A percentile compares a stretch with the other conserved stretches of the same genome.
Evolutionary conservation across 2,888 invertebrate genomes (phyloP).

Genomic region (Drosophila mercatorum): DNA sequence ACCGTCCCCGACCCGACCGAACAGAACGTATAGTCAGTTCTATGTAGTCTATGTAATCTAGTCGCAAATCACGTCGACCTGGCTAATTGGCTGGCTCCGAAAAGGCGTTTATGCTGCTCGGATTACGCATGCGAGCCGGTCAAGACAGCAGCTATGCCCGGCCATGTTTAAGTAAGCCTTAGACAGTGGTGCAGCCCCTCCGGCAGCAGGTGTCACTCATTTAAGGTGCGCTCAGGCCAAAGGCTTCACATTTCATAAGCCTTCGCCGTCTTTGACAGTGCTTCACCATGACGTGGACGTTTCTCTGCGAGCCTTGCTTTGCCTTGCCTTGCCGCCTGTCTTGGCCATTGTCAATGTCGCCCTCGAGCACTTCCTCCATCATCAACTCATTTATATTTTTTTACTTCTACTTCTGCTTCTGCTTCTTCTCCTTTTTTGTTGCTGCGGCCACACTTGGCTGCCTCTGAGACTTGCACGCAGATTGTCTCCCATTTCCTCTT

Average conservation of each 20-base stretch:
- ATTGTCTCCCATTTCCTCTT: slow-evolving; percentile 43
- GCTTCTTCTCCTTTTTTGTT: neutral
- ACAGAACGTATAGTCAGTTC: neutral
- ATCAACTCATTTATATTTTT: slow-evolving; percentile 61
- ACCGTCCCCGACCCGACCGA: slow-evolving; percentile 26
- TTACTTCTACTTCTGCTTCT: slow-evolving; percentile 1
- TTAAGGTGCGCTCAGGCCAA: slow-evolving; percentile 47
- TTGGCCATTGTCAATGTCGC: slow-evolving; percentile 77
- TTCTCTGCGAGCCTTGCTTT: slow-evolving; percentile 42
- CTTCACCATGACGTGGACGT: slow-evolving; percentile 53
- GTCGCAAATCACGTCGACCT: slow-evolving; percentile 49
- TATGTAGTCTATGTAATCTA: neutral
- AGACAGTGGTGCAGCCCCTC: neutral
- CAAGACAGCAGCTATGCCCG: slow-evolving; percentile 46
- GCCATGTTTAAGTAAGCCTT: slow-evolving; percentile 69
- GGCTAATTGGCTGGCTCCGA: slow-evolving; percentile 61
- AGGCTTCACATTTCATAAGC: slow-evolving; percentile 75
- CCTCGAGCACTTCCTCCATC: slow-evolving; percentile 68
- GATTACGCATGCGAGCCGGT: slow-evolving; percentile 65
- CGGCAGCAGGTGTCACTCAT: slow-evolving; percentile 42
- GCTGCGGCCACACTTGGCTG: slow-evolving; percentile 67
- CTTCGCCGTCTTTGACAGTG: slow-evolving; percentile 44
- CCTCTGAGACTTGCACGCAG: slow-evolving; percentile 27
- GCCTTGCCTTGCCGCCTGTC: slow-evolving; percentile 41
- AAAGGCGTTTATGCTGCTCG: slow-evolving; percentile 64